These are phyloP conservation scores for Tortricodes alternella DNA, from an alignment of 2,888 invertebrate species.

Conservation along the genomic window DNA sequence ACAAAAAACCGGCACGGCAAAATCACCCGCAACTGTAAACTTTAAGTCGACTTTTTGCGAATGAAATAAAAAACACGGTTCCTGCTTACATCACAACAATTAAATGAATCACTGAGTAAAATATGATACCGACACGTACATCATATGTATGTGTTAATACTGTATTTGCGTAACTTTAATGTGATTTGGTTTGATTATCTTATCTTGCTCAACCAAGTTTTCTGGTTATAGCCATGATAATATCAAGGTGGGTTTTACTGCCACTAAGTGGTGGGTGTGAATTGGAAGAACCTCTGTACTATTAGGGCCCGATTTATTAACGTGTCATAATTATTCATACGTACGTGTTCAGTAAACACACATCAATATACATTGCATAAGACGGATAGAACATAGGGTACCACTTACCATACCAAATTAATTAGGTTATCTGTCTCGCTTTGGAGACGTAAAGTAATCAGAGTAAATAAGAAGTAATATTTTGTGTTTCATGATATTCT, in stretches of 20 bases:
- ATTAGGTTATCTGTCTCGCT: slow-evolving; percentile 26
- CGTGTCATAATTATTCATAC: slow-evolving; percentile 41
- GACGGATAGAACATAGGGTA: slow-evolving; percentile 7
- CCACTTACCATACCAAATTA: slow-evolving; percentile 21
- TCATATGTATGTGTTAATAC: slow-evolving; percentile 43
- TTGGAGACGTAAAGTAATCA: slow-evolving; percentile 11
- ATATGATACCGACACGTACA: slow-evolving; percentile 22
- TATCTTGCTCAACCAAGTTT: slow-evolving; percentile 37
- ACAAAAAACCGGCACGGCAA: neutral
- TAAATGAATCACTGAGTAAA: slow-evolving; percentile 46
- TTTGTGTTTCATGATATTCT: slow-evolving; percentile 6
- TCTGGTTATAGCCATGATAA: slow-evolving; percentile 13
- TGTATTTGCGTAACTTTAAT: slow-evolving; percentile 25
- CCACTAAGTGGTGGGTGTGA: slow-evolving; percentile 43
- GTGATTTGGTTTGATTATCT: slow-evolving; percentile 26
- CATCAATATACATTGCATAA: slow-evolving; percentile 35
- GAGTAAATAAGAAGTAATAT: slow-evolving; percentile 10
- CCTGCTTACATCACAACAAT: slow-evolving; percentile 28
- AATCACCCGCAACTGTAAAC: slow-evolving; percentile 15
- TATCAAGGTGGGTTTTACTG: slow-evolving; percentile 11
- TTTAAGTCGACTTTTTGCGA: slow-evolving; percentile 14
- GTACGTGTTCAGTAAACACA: slow-evolving; percentile 16
- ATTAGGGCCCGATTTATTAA: slow-evolving; percentile 54
- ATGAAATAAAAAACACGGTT: slow-evolving; percentile 8
- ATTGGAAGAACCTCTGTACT: slow-evolving; percentile 49